Percentiles rank a stretch among this genome's conserved stretches.
phyloP scores from a whole-genome alignment of 2,888 invertebrate species.

The Cataglyphis rosenhaueri region DNA sequence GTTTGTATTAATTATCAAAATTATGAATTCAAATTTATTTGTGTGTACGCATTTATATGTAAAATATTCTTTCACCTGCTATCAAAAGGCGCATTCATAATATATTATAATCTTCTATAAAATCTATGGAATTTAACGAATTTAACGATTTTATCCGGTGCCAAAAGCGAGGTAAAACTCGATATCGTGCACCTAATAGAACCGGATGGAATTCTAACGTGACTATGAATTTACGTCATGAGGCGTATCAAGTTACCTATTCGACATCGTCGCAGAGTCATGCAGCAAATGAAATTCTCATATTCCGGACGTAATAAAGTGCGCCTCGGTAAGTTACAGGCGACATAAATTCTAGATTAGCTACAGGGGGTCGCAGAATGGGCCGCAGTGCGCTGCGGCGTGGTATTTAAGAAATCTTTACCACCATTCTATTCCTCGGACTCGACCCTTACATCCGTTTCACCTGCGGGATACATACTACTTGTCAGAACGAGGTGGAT shows the following conservation, averaged over 20 bases:
- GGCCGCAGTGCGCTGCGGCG: conserved; percentile 1
- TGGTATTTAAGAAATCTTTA: conserved; percentile 35
- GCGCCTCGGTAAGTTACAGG: conserved; percentile 59
- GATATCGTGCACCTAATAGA: conserved; percentile 28
- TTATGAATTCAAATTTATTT: not conserved
- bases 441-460: conserved; percentile 46
- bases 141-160: conserved; percentile 16
- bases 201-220: conserved; percentile 41
- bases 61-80: not conserved
- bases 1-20: not conserved
- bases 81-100: not conserved
- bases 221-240: conserved; percentile 56
- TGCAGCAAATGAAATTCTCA: conserved; percentile 55
- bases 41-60: not conserved
- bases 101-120: not conserved
- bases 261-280: conserved; percentile 37
- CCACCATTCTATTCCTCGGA: conserved; percentile 28
- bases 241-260: conserved; percentile 35
- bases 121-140: conserved; percentile 9
- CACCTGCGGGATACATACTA: conserved; percentile 39
- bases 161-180: conserved; percentile 12
- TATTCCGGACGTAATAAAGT: conserved; percentile 58
- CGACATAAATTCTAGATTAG: conserved; percentile 59
- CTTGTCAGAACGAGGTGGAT: conserved; percentile 24
- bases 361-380: conserved; percentile 53